Base-by-base conservation (phyloP, 2,113 vertebrate species). In the Chlorodrepanis virens region DNA sequence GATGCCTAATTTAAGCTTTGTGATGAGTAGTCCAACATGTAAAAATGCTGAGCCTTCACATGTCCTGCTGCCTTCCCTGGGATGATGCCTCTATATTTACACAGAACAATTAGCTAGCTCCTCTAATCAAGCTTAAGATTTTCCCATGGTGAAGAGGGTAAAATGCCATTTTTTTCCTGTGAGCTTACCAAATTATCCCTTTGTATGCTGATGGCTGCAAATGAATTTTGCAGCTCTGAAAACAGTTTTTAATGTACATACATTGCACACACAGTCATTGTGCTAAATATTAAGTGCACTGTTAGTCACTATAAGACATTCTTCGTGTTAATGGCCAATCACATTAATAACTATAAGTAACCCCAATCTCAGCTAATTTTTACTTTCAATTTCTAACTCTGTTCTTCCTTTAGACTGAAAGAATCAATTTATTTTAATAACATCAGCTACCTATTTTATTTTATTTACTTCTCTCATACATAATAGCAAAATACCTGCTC, bases 1-100 rank as follows among this genome's bases (percentile, higher is more conserved):
- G 79, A 90, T 90, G 72, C 25, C 69, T 87, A 90, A 88, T 90
- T 92, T 80, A 90, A 77, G 52, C 1, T 0, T 64, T 33, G 28
- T 40, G 89, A 20, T 53, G 70, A 76, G 67, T 76, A 59, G 78
- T 37, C 89, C 77, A 77, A 83, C 53, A 47, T 35, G 56, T 37
- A 71, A 87, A 96, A 93, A 74, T 57, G 79, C 88, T 94, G 90
- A 96, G 85, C 56, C 42, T 90, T 94, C 72, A 83, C 42, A 83
- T 31, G n/a, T 86, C 72, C 88, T 0, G 7, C 79, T 92, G 90
- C 35, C 72, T 86, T 93, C 42, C 90, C 68, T 71, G 35, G 29
- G 54, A 89, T 56, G 63, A 64, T 53, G 18, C n/a, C 31, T 78
- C 64, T 83, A 27, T 35, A 29, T 64, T 86, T 86, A 89, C 54